Evolutionary conservation across 2,888 invertebrate genomes (phyloP), one percentile per base, ranked within the genome.

Genomic region (Lobophora halterata): DNA sequence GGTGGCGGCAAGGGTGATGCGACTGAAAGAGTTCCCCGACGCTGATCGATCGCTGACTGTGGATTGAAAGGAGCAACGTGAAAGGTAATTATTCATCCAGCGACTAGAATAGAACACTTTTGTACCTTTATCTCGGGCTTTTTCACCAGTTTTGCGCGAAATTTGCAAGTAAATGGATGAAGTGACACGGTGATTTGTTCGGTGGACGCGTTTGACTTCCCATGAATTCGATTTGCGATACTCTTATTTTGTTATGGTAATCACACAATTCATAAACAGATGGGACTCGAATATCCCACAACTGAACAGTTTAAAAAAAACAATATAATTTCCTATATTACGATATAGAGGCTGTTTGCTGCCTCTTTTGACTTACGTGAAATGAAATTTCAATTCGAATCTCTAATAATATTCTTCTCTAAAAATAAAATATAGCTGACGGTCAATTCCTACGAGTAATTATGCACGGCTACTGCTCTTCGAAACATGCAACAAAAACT

Each of bases 51-150:
- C 74, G 79, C 71, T 56, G 65, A 65, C 74, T 71, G 76, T 75
- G 76, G 86, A 87, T 87, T 87, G 87, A 86, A 87, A 86, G 85
- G 86, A 79, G 79, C 75, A 62, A 78, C 86, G 81, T 81, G 81
- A 83, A 82, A 82, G 85, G 87, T 80, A 81, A 87, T 87, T 87
- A 87, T 86, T 87, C 86, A 87, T 86, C 80, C 80, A 77, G 76
- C 80, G 87, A 86, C 86, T 83, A 87, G 87, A 86, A 87, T 85
- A 86, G 86, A 85, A 70, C 79, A 87, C 86, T 85, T 86, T 86
- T 82, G 85, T 82, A 80, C 83, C 82, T 85, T 85, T 86, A 86
- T 80, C 82, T 83, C 70, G 74, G 61, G 58, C 59, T 83, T 83
- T 78, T 85, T 82, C 77, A 71, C 71, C 63, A 78, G 69, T 78